Evolutionary conservation across 1,140 invertebrate species (phyloP).

Genomic region (Zelostemma sp.): DNA sequence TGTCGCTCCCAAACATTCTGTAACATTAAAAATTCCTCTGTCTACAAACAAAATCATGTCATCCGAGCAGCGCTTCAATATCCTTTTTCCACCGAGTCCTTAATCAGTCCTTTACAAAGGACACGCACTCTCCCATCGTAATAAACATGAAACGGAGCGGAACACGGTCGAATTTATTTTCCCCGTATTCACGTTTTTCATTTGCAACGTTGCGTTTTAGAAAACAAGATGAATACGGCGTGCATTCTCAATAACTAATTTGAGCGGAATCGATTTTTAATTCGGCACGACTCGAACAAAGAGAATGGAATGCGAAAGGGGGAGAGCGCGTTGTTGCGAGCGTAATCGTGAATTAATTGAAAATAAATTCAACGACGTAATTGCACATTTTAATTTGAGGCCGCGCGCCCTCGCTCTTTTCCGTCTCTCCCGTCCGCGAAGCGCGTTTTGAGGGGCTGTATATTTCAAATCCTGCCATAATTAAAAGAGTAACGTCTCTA

Average conservation of each 20-base stretch:
- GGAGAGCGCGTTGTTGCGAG: slow-evolving; percentile 12
- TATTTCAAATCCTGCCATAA: slow-evolving; percentile 52
- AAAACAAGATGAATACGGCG: slow-evolving; percentile 11
- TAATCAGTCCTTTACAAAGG: no score
- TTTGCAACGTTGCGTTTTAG: no score
- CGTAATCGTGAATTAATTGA: slow-evolving; percentile 61
- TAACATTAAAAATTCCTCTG: slow-evolving; percentile 21
- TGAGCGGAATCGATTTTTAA: slow-evolving; percentile 38
- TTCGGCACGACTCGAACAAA: slow-evolving; percentile 30
- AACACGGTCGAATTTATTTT: no score
- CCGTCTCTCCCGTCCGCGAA: slow-evolving; percentile 13
- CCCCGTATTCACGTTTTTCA: no score
- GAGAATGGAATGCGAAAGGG: slow-evolving; percentile 12
- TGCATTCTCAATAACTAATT: slow-evolving; percentile 41
- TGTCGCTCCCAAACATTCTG: slow-evolving; percentile 56
- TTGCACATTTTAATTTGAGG: slow-evolving; percentile 63
- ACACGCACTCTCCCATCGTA: no score
- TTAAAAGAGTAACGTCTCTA: slow-evolving; percentile 64
- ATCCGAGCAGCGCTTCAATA: no score
- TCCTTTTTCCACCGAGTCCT: not conserved
- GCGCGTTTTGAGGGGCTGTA: slow-evolving; percentile 29
- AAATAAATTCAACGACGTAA: slow-evolving; percentile 60
- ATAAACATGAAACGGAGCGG: no score
- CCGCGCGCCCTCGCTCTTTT: slow-evolving; percentile 39
- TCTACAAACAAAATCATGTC: no score